Conservation (phyloP, 64 coral and sea anemone genomes). For the Acropora tenuis region DNA sequence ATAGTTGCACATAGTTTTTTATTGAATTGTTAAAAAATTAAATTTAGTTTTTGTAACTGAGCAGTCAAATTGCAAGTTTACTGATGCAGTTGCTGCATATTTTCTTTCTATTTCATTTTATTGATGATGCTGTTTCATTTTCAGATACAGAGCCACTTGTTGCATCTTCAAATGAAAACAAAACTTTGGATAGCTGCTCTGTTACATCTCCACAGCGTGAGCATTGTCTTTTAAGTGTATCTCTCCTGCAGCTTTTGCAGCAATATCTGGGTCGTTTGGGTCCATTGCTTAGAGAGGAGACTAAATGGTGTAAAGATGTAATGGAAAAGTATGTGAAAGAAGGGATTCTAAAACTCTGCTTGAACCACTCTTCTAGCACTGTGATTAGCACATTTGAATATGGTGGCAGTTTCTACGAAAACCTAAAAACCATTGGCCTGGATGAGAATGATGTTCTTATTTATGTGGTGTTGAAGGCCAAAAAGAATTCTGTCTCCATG, state of each 20-base stretch:
- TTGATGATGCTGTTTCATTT: not conserved
- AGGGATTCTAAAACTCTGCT: constrained; percentile 37
- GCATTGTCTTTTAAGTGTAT: not conserved
- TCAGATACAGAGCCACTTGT: not conserved
- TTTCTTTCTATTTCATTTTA: not conserved
- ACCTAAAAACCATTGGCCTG: not conserved
- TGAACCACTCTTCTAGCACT: constrained; percentile 11
- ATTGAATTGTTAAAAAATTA: too few relatives aligned
- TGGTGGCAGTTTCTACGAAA: constrained; percentile 60
- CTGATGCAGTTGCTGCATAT: not conserved
- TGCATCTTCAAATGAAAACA: not conserved
- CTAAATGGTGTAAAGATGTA: constrained; percentile 36
- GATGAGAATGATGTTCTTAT: constrained; percentile 40
- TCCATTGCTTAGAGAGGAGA: constrained; percentile 8
- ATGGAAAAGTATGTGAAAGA: constrained; percentile 36
- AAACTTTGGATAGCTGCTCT: not conserved
- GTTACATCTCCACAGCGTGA: not conserved
- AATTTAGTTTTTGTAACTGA: too few relatives aligned
- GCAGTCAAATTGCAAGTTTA: too few relatives aligned
- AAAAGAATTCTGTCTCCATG: not conserved
- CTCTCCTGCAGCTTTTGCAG: constrained; percentile 17
- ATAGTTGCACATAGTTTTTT: too few relatives aligned
- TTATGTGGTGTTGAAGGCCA: constrained; percentile 32
- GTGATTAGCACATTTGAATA: constrained; percentile 53
- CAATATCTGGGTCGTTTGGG: constrained; percentile 26